A percentile compares a stretch with the other conserved stretches of the same genome.
phyloP scores from a whole-genome alignment of 2,888 invertebrate species.

The Xanthorhoe designata region DNA sequence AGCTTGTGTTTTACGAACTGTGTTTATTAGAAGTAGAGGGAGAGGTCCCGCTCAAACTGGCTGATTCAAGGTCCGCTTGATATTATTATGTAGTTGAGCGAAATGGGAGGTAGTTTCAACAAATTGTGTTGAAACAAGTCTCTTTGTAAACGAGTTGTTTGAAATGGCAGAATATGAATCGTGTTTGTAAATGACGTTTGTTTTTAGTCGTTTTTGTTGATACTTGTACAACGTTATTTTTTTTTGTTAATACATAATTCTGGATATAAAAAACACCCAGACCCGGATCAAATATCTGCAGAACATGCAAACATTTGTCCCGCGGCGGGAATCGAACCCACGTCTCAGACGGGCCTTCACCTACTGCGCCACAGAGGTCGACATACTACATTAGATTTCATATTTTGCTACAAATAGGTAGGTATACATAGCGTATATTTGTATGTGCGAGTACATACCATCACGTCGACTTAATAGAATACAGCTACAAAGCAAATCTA shows the following conservation, averaged over 20 bases:
- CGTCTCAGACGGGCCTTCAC: no score
- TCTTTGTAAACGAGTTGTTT: slow-evolving; percentile 15
- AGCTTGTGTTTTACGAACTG: slow-evolving; percentile 21
- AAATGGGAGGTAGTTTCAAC: slow-evolving; percentile 12
- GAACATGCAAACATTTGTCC: no score
- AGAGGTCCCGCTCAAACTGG: slow-evolving; percentile 5
- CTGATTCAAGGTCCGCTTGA: slow-evolving; percentile 18
- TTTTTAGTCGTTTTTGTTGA: not conserved
- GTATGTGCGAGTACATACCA: not conserved
- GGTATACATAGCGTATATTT: no score
- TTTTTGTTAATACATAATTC: no score
- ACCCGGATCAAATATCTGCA: no score
- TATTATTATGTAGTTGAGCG: slow-evolving; percentile 21
- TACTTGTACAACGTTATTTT: no score
- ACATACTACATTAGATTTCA: not conserved
- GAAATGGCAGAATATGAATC: not conserved
- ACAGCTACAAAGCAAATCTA: slow-evolving; percentile 22
- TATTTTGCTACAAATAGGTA: no score
- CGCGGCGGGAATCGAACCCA: no score
- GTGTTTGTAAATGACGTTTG: not conserved
- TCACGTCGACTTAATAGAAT: slow-evolving; percentile 14
- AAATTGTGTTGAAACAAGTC: slow-evolving; percentile 15
- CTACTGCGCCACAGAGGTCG: no score
- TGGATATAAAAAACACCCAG: no score
- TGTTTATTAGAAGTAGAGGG: slow-evolving; percentile 23